A percentile compares a stretch with the other conserved stretches of the same genome.
phyloP scores from a whole-genome alignment of 1,140 invertebrate species.

The Conopomorpha cramerella region DNA sequence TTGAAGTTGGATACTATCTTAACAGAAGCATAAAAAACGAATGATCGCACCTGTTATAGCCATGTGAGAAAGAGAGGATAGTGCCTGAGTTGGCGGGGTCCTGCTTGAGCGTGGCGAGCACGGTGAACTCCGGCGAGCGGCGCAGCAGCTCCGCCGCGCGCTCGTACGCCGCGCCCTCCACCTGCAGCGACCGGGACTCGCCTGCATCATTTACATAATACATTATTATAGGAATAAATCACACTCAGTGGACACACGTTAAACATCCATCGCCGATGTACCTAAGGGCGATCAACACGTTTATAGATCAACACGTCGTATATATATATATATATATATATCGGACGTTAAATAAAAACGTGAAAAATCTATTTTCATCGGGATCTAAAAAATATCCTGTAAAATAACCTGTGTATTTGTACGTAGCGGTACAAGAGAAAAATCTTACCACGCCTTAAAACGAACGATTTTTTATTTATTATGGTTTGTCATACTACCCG shows the following conservation, averaged over 20 bases:
- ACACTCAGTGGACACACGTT: background rate
- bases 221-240: background rate
- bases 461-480: no score
- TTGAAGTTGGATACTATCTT: no score
- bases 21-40: no score
- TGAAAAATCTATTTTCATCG: background rate
- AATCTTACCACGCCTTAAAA: no score
- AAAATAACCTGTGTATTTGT: no score
- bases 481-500: no score
- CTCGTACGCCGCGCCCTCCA: conserved; percentile 69
- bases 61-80: conserved; percentile 80
- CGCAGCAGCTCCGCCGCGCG: conserved; percentile 70
- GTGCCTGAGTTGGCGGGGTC: conserved; percentile 81
- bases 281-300: no score
- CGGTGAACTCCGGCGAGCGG: conserved; percentile 77
- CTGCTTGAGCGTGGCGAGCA: conserved; percentile 76
- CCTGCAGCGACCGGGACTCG: conserved; percentile 72
- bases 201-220: conserved; percentile 49
- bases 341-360: background rate
- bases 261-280: no score
- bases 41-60: conserved; percentile 66
- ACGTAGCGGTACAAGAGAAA: no score
- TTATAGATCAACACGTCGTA: no score
- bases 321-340: background rate
- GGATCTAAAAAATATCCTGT: no score